phyloP scores from a whole-genome alignment of 2,113 vertebrate genomes.

The Buteo buteo region DNA sequence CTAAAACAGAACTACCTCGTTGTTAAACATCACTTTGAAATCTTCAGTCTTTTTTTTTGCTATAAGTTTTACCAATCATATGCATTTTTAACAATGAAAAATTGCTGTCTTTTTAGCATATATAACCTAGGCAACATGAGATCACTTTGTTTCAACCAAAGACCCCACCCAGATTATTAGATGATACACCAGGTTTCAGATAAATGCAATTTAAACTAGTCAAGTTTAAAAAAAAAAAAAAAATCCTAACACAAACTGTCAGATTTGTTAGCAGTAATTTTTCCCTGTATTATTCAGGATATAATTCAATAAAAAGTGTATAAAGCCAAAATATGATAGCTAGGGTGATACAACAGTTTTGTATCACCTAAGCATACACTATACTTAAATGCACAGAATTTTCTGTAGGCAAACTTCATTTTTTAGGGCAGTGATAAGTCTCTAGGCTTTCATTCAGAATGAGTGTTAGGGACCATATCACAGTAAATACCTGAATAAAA shows the following conservation, averaged over 20 bases:
- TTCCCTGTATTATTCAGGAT: not conserved
- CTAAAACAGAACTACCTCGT: not conserved
- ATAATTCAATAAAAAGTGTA: not conserved
- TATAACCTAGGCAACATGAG: not conserved
- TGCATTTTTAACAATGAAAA: not conserved
- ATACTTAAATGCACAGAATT: not conserved
- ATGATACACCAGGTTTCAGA: not conserved
- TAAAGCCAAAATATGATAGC: not conserved
- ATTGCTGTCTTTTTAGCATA: not conserved
- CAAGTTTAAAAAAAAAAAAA: not conserved
- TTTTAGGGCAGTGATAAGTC: constrained; percentile 29
- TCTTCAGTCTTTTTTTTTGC: not conserved
- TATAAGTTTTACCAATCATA: not conserved
- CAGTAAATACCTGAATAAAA: constrained; percentile 41
- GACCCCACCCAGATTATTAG: not conserved
- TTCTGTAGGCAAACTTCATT: constrained; percentile 1
- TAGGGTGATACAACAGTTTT: not conserved
- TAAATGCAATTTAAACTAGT: not conserved
- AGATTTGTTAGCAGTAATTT: not conserved
- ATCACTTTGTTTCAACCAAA: not conserved
- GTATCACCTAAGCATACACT: not conserved
- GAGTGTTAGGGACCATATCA: not conserved
- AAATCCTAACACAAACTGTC: not conserved
- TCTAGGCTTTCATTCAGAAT: constrained; percentile 17
- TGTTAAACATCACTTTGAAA: not conserved